phyloP scores from a whole-genome alignment of 2,888 invertebrate genomes.

The Caenorhabditis panamensis region DNA sequence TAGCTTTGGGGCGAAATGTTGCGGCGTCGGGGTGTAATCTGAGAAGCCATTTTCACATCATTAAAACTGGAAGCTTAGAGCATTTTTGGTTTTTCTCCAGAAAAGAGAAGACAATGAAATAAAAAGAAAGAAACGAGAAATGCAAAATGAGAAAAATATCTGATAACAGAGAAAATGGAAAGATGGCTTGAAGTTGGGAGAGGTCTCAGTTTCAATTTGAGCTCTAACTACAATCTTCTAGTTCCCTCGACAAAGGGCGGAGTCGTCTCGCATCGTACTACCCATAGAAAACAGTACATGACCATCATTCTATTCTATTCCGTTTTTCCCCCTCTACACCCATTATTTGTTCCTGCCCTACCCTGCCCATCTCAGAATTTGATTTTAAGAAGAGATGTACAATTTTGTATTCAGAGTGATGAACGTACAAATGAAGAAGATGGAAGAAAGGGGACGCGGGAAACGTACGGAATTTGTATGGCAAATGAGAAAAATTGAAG shows the following conservation, averaged over 20 bases:
- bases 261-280: not conserved
- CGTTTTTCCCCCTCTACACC: not conserved
- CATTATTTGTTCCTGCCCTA: conserved; percentile 24
- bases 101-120: not conserved
- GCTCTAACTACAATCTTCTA: not conserved
- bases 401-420: conserved; percentile 16
- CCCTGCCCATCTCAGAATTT: conserved; percentile 32
- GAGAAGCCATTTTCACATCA: conserved; percentile 55
- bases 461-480: conserved; percentile 55
- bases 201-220: not conserved
- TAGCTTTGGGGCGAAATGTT: conserved; percentile 34
- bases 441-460: conserved; percentile 2
- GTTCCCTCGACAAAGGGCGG: not conserved
- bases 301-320: conserved; percentile 8
- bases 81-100: not conserved
- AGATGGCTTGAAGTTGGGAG: not conserved
- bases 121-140: not conserved
- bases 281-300: conserved; percentile 23
- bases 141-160: not conserved
- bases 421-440: conserved; percentile 50
- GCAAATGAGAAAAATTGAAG: conserved; percentile 44
- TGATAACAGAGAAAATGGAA: not conserved
- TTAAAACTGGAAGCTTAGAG: conserved; percentile 33
- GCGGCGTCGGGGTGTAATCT: conserved; percentile 41
- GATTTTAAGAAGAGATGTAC: conserved; percentile 43